Percentiles rank a stretch among this genome's conserved stretches.
Evolutionary conservation across 2,797 vertebrate genomes (phyloP).

Genomic region (Poliocrania exsul): DNA sequence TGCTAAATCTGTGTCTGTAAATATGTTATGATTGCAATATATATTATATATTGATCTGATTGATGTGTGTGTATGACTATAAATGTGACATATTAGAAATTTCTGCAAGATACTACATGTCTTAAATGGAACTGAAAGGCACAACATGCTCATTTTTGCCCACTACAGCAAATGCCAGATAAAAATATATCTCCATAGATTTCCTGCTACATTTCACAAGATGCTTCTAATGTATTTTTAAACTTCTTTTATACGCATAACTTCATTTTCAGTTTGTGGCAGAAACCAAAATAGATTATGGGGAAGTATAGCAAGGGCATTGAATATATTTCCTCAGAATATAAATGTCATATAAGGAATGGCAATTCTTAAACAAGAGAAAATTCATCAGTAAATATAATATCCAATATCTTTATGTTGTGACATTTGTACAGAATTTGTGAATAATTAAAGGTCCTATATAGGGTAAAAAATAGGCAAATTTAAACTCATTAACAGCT

Average conservation of each 20-base stretch:
- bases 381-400: background rate
- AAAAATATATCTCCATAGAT: conserved; percentile 14
- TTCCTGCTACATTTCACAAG: conserved; percentile 29
- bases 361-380: background rate
- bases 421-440: background rate
- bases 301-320: background rate
- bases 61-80: background rate
- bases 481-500: background rate
- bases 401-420: background rate
- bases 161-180: background rate
- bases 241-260: background rate
- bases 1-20: background rate
- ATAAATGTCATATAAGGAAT: background rate
- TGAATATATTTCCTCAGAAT: background rate
- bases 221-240: conserved; percentile 31
- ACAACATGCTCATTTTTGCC: background rate
- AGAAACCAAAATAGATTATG: background rate
- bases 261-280: background rate
- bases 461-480: background rate
- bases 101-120: background rate
- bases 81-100: background rate
- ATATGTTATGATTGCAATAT: background rate
- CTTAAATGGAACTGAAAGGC: background rate
- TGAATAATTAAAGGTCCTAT: background rate
- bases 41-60: background rate